A percentile compares a stretch with the other conserved stretches of the same genome.
These are phyloP conservation scores for Rhinatrema bivittatum DNA, from an alignment of 2,797 vertebrate genomes.

Conservation along the genomic window DNA sequence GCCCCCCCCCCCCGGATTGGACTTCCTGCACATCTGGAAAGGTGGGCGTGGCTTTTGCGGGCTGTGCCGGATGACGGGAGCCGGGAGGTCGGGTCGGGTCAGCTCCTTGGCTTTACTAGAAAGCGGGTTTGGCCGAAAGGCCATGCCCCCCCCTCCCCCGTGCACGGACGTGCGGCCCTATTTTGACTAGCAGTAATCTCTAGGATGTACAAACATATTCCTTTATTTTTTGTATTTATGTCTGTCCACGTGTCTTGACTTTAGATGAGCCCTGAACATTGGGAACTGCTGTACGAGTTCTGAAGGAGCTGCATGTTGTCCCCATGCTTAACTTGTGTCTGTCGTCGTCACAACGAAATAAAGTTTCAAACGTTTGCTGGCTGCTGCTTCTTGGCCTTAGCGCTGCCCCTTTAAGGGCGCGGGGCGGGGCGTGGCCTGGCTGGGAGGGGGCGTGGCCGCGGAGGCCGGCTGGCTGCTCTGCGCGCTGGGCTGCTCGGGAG, in stretches of 20 bases:
- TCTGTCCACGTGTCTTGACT: constrained; percentile 61
- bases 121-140: no score
- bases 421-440: background rate
- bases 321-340: constrained; percentile 93
- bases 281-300: constrained; percentile 75
- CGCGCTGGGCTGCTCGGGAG: no score
- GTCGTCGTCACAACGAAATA: constrained; percentile 91
- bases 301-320: constrained; percentile 63
- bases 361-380: constrained; percentile 62
- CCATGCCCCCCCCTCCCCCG: no score
- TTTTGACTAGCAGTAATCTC: constrained; percentile 23
- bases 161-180: constrained; percentile 55
- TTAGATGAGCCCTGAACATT: constrained; percentile 56
- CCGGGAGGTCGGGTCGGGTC: no score
- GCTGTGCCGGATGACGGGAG: no score
- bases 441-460: background rate
- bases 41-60: no score
- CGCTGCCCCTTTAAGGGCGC: background rate
- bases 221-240: constrained; percentile 58
- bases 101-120: no score
- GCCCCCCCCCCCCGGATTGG: background rate
- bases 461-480: background rate
- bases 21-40: no score
- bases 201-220: constrained; percentile 12
- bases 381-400: no score